Conservation (phyloP, 2,888 invertebrate genomes). For the Xestia c-nigrum region DNA sequence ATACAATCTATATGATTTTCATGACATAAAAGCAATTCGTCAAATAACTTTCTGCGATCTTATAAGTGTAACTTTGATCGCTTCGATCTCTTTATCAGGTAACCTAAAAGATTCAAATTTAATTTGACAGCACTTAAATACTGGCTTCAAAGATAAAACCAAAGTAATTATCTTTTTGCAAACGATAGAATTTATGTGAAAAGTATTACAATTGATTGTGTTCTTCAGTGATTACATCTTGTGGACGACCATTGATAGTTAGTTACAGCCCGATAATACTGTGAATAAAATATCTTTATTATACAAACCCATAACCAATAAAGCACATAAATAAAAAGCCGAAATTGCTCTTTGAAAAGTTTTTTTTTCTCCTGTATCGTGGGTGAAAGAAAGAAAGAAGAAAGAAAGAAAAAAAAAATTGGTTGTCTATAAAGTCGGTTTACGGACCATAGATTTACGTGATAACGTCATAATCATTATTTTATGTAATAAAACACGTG, state of each 20-base stretch:
- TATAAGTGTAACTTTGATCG: slow-evolving; percentile 18
- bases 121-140: slow-evolving; percentile 32
- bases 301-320: too few relatives aligned
- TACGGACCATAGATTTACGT: too few relatives aligned
- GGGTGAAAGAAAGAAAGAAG: too few relatives aligned
- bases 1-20: slow-evolving; percentile 1
- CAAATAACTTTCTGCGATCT: background rate
- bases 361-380: background rate
- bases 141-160: slow-evolving; percentile 14
- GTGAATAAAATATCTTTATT: background rate
- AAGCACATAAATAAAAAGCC: too few relatives aligned
- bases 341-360: too few relatives aligned
- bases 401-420: too few relatives aligned
- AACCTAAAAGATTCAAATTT: slow-evolving; percentile 4
- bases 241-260: background rate
- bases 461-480: too few relatives aligned
- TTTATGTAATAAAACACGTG: too few relatives aligned
- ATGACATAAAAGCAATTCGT: slow-evolving; percentile 18
- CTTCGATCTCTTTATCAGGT: background rate
- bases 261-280: too few relatives aligned
- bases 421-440: too few relatives aligned
- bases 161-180: slow-evolving; percentile 24
- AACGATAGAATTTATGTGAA: slow-evolving; percentile 11
- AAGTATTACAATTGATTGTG: slow-evolving; percentile 1
- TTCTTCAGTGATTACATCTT: background rate